Evolutionary conservation across 2,888 invertebrate species (phyloP), one percentile per base, ranked within the genome.

Genomic region (Cancer borealis): DNA sequence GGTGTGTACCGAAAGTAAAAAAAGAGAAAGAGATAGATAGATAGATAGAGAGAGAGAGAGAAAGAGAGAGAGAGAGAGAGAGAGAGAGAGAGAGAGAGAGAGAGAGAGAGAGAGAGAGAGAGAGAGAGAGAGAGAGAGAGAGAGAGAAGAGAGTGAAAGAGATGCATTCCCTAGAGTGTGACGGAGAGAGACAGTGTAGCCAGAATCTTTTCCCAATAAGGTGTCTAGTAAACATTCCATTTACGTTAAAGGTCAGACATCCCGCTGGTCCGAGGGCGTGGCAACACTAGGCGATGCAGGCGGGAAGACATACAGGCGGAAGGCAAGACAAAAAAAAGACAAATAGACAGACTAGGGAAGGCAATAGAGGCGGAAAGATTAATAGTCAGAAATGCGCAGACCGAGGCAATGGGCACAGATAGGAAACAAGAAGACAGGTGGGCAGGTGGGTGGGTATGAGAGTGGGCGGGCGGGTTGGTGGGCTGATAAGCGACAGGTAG

Each of bases 81-180:
- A 54, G 54, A 54, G n/a, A 73, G 66, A 73, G 66, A 73, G 66
- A 73, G 66, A 73, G 66, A 73, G 66, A 73, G 66, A 73, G 73
- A 73, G 73, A 73, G 73, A 73, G 73, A 73, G 73, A 73, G 73
- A 73, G 73, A 73, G 73, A 73, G 73, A 73, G 73, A 73, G 73
- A 73, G 73, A 73, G 73, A 73, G 73, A 73, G 73, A 73, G 73
- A 73, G 73, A 73, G 73, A 73, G 26, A 73, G 73, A 73, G 73
- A 73, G 73, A 73, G n/a, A 84, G 84, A 39, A 3, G 39, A 30
- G 66, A 21, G n/a, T 5, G 66, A 66, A 21, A 66, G 66, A 66
- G n/a, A 21, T 5, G 21, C 17, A 66, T 14, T 14, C 12, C 17
- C 17, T 17, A 21, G 66, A 4, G 66, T 14, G n/a, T 5, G 66